Evolutionary conservation across 2,113 vertebrate species (phyloP), one percentile per base, ranked within the genome.

Genomic region (Mobula birostris): DNA sequence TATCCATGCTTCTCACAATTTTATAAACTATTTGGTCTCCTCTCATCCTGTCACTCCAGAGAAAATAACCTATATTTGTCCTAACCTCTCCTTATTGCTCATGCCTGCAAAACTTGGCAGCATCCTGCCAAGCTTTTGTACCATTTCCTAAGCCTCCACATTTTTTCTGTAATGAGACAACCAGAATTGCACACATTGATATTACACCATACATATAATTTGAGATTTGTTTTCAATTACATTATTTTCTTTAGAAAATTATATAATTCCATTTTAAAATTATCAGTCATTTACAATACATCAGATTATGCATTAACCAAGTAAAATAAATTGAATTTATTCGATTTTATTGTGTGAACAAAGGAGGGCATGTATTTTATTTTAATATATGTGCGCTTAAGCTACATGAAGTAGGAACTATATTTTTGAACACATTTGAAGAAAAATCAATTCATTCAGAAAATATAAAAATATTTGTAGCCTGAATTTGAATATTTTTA

Each of bases 271-370:
- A 29, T 88, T 88, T 88, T 66, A 17, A 66, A 90, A 90, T 74
- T 68, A 90, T 61, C 56, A 63, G 7, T 68, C 29, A 90, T 66
- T 90, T 90, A 63, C n/a, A 68, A 19, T 66, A 32, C 40, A n/a
- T 56, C 11, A 56, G 91, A 93, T 74, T 93, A 48, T 48, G 29
- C 48, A 56, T 76, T 93, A 40, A 19, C 21, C 24, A 93, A 32
- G 48, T 29, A 74, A 68, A 93, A 74, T 72, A 40, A 93, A 74
- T 76, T 93, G 70, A 93, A 93, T 74, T 74, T 76, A 93, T 56
- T 68, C 32, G 40, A 93, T n/a, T 63, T 68, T 68, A 29, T 24
- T 74, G 70, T 93, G 90, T 48, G 27, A 56, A 17, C 74, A 56
- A 93, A 72, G 24, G 21, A 48, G 15, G 32, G 19, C 68, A 27